Percentiles rank a stretch among this genome's conserved stretches.
Evolutionary conservation across 2,797 vertebrate genomes (phyloP).

Genomic region (Neosilurus hyrtlii): DNA sequence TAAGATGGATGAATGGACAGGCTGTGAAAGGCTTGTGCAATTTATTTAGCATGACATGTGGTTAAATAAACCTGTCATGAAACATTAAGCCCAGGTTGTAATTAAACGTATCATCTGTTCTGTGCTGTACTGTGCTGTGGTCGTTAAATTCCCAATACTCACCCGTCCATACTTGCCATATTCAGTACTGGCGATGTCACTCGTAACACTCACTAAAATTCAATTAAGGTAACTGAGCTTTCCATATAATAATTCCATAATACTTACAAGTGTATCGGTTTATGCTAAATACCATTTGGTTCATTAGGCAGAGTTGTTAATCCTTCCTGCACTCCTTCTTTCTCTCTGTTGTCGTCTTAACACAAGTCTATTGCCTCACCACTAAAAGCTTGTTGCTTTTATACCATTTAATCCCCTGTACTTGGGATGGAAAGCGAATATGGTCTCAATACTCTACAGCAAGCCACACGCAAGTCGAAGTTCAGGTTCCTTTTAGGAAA

Average conservation of each 20-base stretch:
- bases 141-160: not conserved
- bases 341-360: not conserved
- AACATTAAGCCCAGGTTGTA: slow-evolving; percentile 21
- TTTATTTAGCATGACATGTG: not conserved
- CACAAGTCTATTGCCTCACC: slow-evolving; percentile 18
- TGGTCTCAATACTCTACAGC: slow-evolving; percentile 2
- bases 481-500: slow-evolving; percentile 30
- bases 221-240: slow-evolving; percentile 11
- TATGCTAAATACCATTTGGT: slow-evolving; percentile 19
- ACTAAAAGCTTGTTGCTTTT: slow-evolving; percentile 46
- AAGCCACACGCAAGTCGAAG: slow-evolving; percentile 18
- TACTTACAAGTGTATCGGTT: slow-evolving; percentile 8
- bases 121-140: not conserved
- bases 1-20: not conserved
- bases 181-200: not conserved
- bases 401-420: slow-evolving; percentile 44
- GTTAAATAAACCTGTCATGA: slow-evolving; percentile 9
- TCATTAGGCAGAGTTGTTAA: slow-evolving; percentile 17
- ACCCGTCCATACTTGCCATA: not conserved
- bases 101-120: slow-evolving; percentile 13
- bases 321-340: not conserved
- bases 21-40: not conserved
- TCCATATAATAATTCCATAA: not conserved
- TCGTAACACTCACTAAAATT: not conserved
- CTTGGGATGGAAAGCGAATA: slow-evolving; percentile 2